These are phyloP conservation scores for Limnephilus lunatus DNA, from an alignment of 2,888 invertebrate species.

Conservation along the genomic window DNA sequence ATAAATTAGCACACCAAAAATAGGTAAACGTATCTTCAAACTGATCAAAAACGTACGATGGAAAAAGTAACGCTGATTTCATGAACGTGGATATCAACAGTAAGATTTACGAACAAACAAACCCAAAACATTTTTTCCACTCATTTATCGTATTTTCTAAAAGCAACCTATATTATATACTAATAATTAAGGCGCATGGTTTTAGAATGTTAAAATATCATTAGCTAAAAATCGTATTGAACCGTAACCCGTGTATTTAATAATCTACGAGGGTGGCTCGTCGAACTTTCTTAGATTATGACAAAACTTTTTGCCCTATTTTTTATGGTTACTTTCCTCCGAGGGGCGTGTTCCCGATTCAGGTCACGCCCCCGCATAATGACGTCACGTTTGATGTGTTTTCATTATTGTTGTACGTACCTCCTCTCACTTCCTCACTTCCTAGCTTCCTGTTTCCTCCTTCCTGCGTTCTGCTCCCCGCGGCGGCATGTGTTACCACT, in stretches of 20 bases:
- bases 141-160: too few species aligned
- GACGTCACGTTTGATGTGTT: conserved; percentile 79
- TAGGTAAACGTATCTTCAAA: too few species aligned
- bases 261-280: conserved; percentile 3
- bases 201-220: background rate
- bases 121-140: too few species aligned
- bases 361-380: conserved; percentile 76
- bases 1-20: too few species aligned
- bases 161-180: too few species aligned
- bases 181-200: too few species aligned
- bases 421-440: conserved; percentile 52
- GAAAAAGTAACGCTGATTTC: too few species aligned
- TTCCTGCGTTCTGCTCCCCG: conserved; percentile 67
- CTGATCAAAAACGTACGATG: too few species aligned
- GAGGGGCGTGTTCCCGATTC: conserved; percentile 65
- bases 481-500: conserved; percentile 68
- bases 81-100: too few species aligned
- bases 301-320: conserved; percentile 53
- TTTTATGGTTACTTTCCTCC: conserved; percentile 44
- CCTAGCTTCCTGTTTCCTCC: background rate
- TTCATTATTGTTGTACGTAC: conserved; percentile 79
- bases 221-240: background rate
- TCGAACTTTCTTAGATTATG: conserved; percentile 52
- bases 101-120: too few species aligned
- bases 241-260: background rate